Base-by-base conservation (phyloP, 2,113 vertebrate species). In the Nannospalax galili region DNA sequence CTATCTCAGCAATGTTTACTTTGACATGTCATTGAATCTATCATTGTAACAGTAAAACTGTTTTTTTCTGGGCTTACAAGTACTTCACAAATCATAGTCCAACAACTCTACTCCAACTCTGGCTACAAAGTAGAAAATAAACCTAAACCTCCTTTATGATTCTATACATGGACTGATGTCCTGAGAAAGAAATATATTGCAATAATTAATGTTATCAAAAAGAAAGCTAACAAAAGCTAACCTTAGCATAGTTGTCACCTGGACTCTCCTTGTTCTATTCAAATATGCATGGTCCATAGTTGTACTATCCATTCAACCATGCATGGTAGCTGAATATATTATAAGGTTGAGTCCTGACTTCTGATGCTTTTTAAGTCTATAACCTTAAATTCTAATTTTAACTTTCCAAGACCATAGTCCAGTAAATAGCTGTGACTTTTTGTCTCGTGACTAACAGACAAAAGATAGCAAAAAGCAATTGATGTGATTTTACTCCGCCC, bases 41-140 rank as follows among this genome's bases (percentile, higher is more conserved):
- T 84, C 84, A 90, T 14, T 60, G 6, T 90, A 82, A 95, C 60
- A 93, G 88, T 72, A 88, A 90, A 92, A 84, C 48, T 65, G 82
- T 40, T 60, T 79, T 80, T 88, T 64, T 45, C 64, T 32, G 90
- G n/a, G 45, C 16, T 85, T 85, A 58, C n/a, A 81, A 95, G 73
- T 8, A 93, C 78, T 93, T 96, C 73, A 90, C 77, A 95, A 95
- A 96, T 94, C 88, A 88, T 73, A 80, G 64, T 78, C 32, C 85
- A 95, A 85, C 22, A 84, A 67, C 72, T 84, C 78, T 69, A 91
- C 73, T 82, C 67, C 58, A 93, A 91, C 8, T 95, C 64, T 70
- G 69, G 84, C 6, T 73, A 81, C 60, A 92, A 72, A 73, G 22
- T 45, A 74, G 24, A 26, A 90, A 37, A 95, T 88, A 91, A 90